A percentile compares a stretch with the other conserved stretches of the same genome.
These are phyloP conservation scores for Aleadryas rufinucha DNA, from an alignment of 2,113 vertebrate genomes.

Conservation along the genomic window DNA sequence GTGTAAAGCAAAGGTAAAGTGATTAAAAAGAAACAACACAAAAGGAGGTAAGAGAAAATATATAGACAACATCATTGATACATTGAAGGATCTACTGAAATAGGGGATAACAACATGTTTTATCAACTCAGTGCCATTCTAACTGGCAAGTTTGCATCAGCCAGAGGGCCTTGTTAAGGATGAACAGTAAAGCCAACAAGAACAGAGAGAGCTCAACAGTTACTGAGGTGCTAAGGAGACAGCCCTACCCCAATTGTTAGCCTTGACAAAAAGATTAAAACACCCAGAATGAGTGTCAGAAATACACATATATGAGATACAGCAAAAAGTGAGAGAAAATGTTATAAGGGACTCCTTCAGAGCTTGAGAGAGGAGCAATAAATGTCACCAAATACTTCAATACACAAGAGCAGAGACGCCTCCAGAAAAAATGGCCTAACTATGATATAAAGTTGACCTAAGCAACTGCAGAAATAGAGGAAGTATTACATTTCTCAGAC, in stretches of 20 bases:
- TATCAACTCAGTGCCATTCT: neutral
- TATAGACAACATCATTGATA: neutral
- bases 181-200: neutral
- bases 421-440: neutral
- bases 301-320: neutral
- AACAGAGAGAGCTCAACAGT: neutral
- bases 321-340: neutral
- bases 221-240: neutral
- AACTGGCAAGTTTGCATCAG: neutral
- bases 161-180: neutral
- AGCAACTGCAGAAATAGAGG: neutral
- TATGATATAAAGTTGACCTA: neutral
- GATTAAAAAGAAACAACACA: neutral
- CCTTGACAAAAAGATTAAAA: constrained; percentile 4
- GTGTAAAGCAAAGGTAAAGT: neutral
- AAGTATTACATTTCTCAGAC: neutral
- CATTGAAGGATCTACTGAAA: neutral
- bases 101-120: neutral
- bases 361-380: neutral
- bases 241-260: neutral
- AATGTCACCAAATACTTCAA: neutral
- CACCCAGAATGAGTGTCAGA: neutral
- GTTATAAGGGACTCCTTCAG: neutral
- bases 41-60: neutral
- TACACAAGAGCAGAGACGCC: neutral